Conservation (phyloP, 2,113 vertebrate genomes). For the Crypturellus undulatus region DNA sequence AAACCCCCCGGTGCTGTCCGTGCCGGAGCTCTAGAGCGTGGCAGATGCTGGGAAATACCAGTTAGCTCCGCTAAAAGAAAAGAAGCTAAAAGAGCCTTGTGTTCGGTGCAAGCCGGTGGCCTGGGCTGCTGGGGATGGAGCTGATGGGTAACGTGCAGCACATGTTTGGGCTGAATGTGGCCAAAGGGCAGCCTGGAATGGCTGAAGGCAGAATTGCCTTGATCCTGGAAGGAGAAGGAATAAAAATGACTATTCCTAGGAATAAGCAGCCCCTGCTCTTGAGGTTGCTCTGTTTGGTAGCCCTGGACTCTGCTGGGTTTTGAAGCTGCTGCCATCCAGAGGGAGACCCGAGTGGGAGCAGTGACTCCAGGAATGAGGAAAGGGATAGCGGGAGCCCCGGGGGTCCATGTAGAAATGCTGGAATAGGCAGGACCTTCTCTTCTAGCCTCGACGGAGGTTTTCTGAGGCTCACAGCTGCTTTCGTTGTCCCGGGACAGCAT, state of each 20-base stretch:
- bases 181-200: neutral
- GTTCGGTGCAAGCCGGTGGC: neutral
- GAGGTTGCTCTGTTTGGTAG: neutral
- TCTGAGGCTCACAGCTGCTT: neutral
- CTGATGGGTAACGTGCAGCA: neutral
- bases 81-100: neutral
- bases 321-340: neutral
- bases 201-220: neutral
- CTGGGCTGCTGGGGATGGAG: neutral
- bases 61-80: neutral
- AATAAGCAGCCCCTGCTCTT: neutral
- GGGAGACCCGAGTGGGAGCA: accelerated
- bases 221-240: neutral
- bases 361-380: neutral
- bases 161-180: neutral
- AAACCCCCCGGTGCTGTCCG: neutral
- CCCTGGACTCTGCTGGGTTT: neutral
- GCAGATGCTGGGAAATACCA: neutral
- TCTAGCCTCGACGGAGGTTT: neutral
- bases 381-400: neutral
- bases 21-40: neutral
- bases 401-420: neutral
- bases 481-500: accelerated
- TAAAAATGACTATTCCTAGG: neutral
- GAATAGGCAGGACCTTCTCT: neutral